Base-by-base conservation (phyloP, 2,888 invertebrate genomes). In the Salpingus planirostris region DNA sequence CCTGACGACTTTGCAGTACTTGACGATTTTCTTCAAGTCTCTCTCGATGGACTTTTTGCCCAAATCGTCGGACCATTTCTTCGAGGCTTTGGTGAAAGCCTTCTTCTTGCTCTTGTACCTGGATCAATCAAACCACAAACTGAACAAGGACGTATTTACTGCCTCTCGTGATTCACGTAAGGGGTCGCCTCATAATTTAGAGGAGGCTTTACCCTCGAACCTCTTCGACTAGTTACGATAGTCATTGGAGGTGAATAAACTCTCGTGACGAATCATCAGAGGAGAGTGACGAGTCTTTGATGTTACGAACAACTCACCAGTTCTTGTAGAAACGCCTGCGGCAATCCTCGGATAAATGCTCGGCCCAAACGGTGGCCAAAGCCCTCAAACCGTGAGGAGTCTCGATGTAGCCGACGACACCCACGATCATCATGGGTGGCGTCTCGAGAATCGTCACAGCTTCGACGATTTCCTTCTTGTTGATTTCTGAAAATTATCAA, bases 61-160 rank as follows among this genome's bases (percentile, higher is more conserved):
- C 50, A 88, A 77, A 56, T 91, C 89, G 73, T 97, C 97, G 55
- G 88, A 85, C 97, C 98, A 99, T 68, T 97, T 98, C 74, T 96
- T 96, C 63, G 90, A 85, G 42, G 91, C 80, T 71, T 97, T 97
- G 49, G 92, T 89, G 72, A 97, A 98, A 45, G 98, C 98, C 91
- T 96, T 97, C 90, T 96, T 98, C 83, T 98, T 95, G 69, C 92
- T 91, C 72, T 92, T 90, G 75, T 93, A 96, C 98, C 98, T 98
- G 66, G 23, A 13, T 33, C 36, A 35, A 31, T 24, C 22, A n/a
- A 31, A 21, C 11, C 13, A 18, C 22, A 27, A 22, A 28, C 14
- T 42, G 51, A 52, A 52, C 44, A 55, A 54, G 44, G 46, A 50
- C 47, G n/a, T n/a, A n/a, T n/a, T n/a, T n/a, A n/a, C n/a, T n/a